These are phyloP conservation scores for Heteromormyrus szaboi DNA, from an alignment of 2,797 vertebrate species.

Conservation along the genomic window DNA sequence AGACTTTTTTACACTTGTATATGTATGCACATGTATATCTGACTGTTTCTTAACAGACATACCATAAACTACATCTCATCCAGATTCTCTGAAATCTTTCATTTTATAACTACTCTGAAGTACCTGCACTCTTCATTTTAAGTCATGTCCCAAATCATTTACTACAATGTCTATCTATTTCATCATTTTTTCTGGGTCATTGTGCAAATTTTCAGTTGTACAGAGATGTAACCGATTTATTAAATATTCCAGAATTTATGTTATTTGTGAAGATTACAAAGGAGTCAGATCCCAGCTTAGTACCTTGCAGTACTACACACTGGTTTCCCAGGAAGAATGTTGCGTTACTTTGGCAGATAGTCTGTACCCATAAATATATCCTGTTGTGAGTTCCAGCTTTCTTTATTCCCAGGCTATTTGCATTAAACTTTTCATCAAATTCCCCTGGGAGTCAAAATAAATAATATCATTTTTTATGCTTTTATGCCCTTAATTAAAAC, in stretches of 20 bases:
- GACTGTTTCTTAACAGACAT: background rate
- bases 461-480: background rate
- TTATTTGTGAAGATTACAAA: background rate
- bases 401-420: background rate
- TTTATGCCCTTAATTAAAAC: background rate
- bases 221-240: background rate
- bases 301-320: background rate
- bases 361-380: background rate
- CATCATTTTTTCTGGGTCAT: background rate
- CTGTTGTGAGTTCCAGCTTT: background rate
- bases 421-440: background rate
- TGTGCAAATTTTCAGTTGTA: background rate
- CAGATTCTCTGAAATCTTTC: background rate
- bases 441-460: background rate
- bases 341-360: background rate
- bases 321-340: background rate
- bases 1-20: background rate
- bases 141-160: background rate
- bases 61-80: background rate
- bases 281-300: background rate
- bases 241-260: background rate
- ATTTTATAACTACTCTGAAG: background rate
- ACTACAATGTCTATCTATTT: background rate
- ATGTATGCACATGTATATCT: background rate
- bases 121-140: background rate